A percentile compares a stretch with the other conserved stretches of the same genome.
phyloP scores from a whole-genome alignment of 2,113 vertebrate species.

The Oreochromis aureus region DNA sequence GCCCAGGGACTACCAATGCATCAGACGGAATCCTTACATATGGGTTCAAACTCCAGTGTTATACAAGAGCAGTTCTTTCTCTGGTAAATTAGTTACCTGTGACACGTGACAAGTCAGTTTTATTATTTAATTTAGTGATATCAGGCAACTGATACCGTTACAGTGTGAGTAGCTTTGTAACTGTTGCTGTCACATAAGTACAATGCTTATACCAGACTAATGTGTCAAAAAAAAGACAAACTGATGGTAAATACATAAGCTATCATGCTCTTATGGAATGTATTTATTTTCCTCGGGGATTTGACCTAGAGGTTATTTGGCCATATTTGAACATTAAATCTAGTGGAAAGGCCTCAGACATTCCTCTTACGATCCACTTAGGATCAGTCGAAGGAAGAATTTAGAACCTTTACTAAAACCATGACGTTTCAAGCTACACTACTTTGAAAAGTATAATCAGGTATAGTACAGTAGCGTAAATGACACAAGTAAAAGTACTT shows the following conservation, averaged over 20 bases:
- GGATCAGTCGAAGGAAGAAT: background rate
- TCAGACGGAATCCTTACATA: background rate
- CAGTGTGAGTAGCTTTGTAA: background rate
- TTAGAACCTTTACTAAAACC: background rate
- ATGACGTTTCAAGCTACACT: background rate
- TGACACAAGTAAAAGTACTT: background rate
- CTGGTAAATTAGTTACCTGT: conserved; percentile 27
- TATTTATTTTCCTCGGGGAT: background rate
- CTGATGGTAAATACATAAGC: background rate
- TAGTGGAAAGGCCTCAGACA: background rate
- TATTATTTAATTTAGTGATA: background rate
- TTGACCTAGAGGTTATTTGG: background rate
- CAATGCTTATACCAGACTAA: background rate
- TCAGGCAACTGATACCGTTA: background rate
- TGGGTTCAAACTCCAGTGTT: conserved; percentile 33
- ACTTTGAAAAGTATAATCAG: background rate
- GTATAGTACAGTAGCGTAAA: background rate
- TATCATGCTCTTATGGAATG: background rate
- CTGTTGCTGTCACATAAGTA: background rate
- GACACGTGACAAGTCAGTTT: background rate
- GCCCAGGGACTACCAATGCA: background rate
- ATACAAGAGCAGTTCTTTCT: background rate
- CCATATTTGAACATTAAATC: background rate
- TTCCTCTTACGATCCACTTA: background rate
- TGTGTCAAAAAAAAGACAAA: background rate